Evolutionary conservation across 2,113 vertebrate species (phyloP).

Genomic region (Leiothrix lutea): DNA sequence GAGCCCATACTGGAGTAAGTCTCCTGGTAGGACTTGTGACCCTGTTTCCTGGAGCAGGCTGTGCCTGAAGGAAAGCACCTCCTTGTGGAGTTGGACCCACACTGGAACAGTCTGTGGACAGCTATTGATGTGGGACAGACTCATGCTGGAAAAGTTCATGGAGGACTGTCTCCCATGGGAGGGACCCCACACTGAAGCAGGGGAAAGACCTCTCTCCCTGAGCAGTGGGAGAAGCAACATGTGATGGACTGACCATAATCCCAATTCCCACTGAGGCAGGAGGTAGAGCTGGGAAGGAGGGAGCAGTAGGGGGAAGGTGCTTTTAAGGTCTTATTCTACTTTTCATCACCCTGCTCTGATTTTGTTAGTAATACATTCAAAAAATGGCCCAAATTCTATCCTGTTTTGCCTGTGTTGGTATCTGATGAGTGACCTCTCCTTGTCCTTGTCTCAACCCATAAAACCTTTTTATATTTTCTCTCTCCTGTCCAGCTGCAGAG

Average conservation of each 20-base stretch:
- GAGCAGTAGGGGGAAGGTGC: neutral
- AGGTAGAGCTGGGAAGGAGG: neutral
- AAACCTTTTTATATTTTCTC: neutral
- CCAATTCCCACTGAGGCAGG: neutral
- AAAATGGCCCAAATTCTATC: neutral
- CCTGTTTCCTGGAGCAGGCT: neutral
- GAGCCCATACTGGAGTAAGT: neutral
- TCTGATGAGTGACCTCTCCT: neutral
- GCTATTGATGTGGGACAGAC: neutral
- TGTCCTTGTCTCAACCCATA: neutral
- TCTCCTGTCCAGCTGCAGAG: neutral
- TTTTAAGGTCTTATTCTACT: neutral
- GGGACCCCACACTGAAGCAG: neutral
- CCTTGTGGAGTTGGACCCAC: too few species aligned
- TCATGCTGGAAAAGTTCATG: neutral
- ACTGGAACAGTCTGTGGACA: neutral
- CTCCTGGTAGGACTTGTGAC: neutral
- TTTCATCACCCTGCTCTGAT: neutral
- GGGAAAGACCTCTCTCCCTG: too few species aligned
- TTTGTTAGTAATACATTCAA: neutral
- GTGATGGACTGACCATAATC: neutral
- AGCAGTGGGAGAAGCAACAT: fast-evolving
- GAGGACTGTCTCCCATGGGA: neutral
- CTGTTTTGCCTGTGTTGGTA: neutral
- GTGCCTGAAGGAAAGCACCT: neutral